Evolutionary conservation across 2,113 vertebrate species (phyloP).

Genomic region (Litocranius walleri): DNA sequence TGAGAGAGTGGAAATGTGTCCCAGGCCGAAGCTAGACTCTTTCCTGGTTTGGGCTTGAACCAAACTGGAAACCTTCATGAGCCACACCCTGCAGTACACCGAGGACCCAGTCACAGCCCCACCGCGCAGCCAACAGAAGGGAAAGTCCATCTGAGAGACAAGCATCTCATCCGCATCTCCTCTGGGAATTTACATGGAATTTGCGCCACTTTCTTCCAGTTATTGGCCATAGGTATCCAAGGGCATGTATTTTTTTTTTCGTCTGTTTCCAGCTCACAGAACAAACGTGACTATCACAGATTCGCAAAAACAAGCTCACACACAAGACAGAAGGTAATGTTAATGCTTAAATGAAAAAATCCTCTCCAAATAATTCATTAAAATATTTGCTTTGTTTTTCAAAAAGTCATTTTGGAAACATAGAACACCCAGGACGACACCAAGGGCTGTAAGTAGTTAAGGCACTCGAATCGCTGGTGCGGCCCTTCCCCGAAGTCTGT

Average conservation of each 20-base stretch:
- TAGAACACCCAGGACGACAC: constrained; percentile 78
- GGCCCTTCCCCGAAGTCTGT: constrained; percentile 62
- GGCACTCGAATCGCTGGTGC: constrained; percentile 89
- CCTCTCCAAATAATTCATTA: constrained; percentile 87
- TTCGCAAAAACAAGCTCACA: constrained; percentile 80
- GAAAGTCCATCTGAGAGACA: constrained; percentile 53
- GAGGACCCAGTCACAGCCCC: constrained; percentile 65
- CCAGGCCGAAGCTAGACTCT: constrained; percentile 69
- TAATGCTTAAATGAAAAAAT: constrained; percentile 85
- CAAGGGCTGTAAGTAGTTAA: constrained; percentile 92
- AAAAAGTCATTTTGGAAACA: constrained; percentile 76
- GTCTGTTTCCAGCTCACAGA: constrained; percentile 83
- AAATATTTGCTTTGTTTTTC: constrained; percentile 77
- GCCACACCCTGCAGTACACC: constrained; percentile 59
- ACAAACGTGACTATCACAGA: constrained; percentile 81
- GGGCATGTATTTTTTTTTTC: constrained; percentile 62
- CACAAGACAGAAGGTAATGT: constrained; percentile 81
- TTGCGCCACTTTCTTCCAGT: constrained; percentile 85
- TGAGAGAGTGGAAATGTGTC: constrained; percentile 68
- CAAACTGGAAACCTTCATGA: constrained; percentile 71
- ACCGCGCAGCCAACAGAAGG: constrained; percentile 44
- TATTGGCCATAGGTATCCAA: constrained; percentile 80
- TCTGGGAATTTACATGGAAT: constrained; percentile 71
- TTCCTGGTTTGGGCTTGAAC: constrained; percentile 78
- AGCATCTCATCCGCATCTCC: constrained; percentile 58